These are phyloP conservation scores for Nasonia oneida DNA, from an alignment of 2,888 invertebrate species.

Conservation along the genomic window DNA sequence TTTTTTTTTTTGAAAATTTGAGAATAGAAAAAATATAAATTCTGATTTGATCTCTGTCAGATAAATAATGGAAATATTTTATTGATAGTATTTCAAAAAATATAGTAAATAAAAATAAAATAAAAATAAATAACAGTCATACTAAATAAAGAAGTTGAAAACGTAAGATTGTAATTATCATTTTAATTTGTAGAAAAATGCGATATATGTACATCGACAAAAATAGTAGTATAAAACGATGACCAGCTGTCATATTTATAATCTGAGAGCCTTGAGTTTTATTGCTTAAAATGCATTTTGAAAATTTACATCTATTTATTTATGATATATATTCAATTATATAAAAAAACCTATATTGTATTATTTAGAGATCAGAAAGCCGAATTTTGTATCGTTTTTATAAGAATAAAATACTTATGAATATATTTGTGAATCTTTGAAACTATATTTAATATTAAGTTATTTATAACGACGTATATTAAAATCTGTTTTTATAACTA, in stretches of 20 bases:
- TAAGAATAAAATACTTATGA: constrained; percentile 52
- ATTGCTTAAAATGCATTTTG: background rate
- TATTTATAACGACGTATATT: background rate
- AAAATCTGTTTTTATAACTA: constrained; percentile 27
- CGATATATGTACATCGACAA: background rate
- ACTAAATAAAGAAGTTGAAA: background rate
- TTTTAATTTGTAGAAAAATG: background rate
- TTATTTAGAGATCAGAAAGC: constrained; percentile 7
- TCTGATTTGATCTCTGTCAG: background rate
- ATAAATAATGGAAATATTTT: background rate
- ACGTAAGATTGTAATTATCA: background rate
- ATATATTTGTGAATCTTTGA: constrained; percentile 36
- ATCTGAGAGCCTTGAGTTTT: background rate
- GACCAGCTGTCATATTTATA: background rate
- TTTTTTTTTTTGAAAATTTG: constrained; percentile 2
- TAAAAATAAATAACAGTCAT: background rate
- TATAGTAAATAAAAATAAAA: background rate
- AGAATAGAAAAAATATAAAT: background rate
- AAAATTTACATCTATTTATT: background rate
- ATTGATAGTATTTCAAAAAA: background rate
- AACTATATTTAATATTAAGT: constrained; percentile 44
- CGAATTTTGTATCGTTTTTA: background rate
- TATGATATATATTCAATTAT: background rate
- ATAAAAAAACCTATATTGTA: background rate
- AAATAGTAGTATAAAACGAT: background rate